Percentiles rank a stretch among this genome's conserved stretches.
phyloP scores from a whole-genome alignment of 2,113 vertebrate genomes.

The Halichoeres trimaculatus region DNA sequence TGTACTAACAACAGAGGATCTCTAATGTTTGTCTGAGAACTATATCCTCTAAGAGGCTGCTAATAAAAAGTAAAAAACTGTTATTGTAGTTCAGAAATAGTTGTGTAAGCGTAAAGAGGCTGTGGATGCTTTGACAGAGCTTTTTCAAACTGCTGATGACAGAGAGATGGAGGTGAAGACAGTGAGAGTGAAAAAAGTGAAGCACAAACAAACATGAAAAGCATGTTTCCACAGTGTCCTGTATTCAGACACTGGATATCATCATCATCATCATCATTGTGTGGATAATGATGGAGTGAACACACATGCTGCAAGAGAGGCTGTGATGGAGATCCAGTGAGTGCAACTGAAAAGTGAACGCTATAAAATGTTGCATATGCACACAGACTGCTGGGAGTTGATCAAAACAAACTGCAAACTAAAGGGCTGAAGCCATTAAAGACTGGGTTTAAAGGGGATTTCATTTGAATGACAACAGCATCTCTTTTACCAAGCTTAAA shows the following conservation, averaged over 20 bases:
- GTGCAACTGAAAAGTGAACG: slow-evolving; percentile 27
- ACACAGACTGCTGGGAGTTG: slow-evolving; percentile 16
- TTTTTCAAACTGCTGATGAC: not conserved
- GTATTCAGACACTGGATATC: slow-evolving; percentile 53
- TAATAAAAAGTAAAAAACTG: not conserved
- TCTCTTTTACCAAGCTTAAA: not conserved
- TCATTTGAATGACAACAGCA: not conserved
- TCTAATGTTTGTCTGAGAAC: slow-evolving; percentile 4
- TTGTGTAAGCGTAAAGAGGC: slow-evolving; percentile 10
- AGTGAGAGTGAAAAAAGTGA: slow-evolving; percentile 35
- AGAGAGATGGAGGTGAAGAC: slow-evolving; percentile 33
- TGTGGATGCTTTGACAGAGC: slow-evolving; percentile 1
- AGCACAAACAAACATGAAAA: slow-evolving; percentile 21
- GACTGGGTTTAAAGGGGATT: not conserved
- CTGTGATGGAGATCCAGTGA: slow-evolving; percentile 35
- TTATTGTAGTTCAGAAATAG: slow-evolving; percentile 38
- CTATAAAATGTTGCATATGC: slow-evolving; percentile 44
- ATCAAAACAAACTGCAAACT: not conserved
- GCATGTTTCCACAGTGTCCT: slow-evolving; percentile 50
- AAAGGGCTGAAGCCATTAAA: not conserved
- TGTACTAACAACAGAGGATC: slow-evolving; percentile 37
- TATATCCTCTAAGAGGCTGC: not conserved
- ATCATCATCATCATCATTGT: slow-evolving; percentile 77
- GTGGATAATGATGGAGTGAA: slow-evolving; percentile 61
- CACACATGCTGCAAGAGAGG: slow-evolving; percentile 25